These are phyloP conservation scores for Melanotaenia duboulayi DNA, from an alignment of 2,113 vertebrate genomes.

Conservation along the genomic window DNA sequence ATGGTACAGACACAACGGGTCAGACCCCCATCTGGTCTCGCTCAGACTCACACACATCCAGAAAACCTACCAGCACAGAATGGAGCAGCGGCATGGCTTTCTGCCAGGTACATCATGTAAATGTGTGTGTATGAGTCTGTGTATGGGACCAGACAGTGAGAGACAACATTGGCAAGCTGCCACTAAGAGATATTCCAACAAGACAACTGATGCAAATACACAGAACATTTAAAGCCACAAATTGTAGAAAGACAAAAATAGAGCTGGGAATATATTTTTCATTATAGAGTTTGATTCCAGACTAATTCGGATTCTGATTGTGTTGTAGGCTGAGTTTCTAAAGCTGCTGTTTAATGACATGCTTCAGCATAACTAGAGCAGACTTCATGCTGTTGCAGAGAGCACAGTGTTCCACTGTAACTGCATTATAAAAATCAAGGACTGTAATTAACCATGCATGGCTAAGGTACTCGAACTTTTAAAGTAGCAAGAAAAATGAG, in stretches of 20 bases:
- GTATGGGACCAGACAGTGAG: slow-evolving; percentile 61
- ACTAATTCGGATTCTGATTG: not conserved
- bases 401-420: slow-evolving; percentile 23
- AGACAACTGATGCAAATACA: slow-evolving; percentile 38
- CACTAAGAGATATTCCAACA: slow-evolving; percentile 49
- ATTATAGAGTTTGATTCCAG: not conserved
- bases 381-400: not conserved
- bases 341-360: slow-evolving; percentile 10
- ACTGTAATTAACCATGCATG: slow-evolving; percentile 1
- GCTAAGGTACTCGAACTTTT: slow-evolving; percentile 13
- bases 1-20: slow-evolving; percentile 54
- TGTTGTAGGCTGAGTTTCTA: not conserved
- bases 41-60: slow-evolving; percentile 29
- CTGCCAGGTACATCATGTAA: slow-evolving; percentile 58
- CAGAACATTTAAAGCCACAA: slow-evolving; percentile 12
- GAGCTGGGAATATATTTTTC: not conserved
- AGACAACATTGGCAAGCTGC: slow-evolving; percentile 65
- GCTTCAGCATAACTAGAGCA: not conserved
- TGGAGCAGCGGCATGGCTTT: slow-evolving; percentile 55
- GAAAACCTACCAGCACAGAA: slow-evolving; percentile 39
- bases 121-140: slow-evolving; percentile 33
- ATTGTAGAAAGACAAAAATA: slow-evolving; percentile 4
- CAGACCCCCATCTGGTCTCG: slow-evolving; percentile 73
- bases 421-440: not conserved
- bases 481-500: not conserved